phyloP scores from a whole-genome alignment of 2,113 vertebrate species.

The Pygoscelis adeliae region DNA sequence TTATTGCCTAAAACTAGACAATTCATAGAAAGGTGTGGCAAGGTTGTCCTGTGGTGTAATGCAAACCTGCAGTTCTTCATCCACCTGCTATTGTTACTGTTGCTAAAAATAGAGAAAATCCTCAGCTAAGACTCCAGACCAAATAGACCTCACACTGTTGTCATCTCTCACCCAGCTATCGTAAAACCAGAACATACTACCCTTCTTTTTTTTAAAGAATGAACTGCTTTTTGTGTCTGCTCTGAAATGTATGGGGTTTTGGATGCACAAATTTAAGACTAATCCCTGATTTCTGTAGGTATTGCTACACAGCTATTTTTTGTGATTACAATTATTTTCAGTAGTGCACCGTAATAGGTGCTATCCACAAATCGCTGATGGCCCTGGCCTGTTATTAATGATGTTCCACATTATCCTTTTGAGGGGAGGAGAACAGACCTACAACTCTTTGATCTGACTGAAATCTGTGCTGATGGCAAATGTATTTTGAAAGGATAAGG shows the following conservation, averaged over 20 bases:
- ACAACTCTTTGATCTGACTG: not conserved
- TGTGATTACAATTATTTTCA: not conserved
- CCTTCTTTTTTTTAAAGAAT: not conserved
- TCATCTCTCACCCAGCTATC: not conserved
- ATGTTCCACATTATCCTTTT: not conserved
- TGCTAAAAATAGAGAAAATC: slow-evolving; percentile 39
- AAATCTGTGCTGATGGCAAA: not conserved
- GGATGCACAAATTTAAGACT: not conserved
- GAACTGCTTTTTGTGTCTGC: not conserved
- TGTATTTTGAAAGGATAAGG: not conserved
- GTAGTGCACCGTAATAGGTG: not conserved
- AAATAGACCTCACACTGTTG: not conserved
- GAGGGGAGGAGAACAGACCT: not conserved
- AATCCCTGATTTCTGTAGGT: not conserved
- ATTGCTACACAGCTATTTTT: not conserved
- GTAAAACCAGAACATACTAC: not conserved
- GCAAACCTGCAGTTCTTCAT: not conserved
- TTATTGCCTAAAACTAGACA: not conserved
- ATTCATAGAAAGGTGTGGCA: not conserved
- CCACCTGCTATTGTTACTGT: not conserved
- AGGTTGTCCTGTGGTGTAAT: not conserved
- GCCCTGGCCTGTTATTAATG: not conserved
- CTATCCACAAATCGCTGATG: not conserved
- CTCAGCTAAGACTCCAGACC: not conserved
- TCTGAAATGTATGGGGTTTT: not conserved